A percentile compares a stretch with the other conserved stretches of the same genome.
Evolutionary conservation across 2,113 vertebrate genomes (phyloP).

Genomic region (Trichechus manatus): DNA sequence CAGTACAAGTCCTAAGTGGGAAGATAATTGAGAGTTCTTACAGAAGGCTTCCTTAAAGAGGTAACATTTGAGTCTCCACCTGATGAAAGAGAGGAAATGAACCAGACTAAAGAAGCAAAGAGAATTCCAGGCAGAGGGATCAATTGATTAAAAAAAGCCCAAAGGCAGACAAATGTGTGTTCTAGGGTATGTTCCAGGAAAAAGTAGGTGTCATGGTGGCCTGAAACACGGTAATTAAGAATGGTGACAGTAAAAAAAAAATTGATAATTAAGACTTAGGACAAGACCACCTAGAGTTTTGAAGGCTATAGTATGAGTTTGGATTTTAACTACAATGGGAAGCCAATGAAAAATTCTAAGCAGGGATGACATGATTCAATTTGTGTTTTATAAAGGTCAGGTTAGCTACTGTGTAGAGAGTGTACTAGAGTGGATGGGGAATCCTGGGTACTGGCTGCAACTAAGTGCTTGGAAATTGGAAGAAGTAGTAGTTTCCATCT

Average conservation of each 20-base stretch:
- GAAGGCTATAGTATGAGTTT: neutral
- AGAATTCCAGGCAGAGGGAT: neutral
- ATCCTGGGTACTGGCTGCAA: neutral
- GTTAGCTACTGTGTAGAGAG: neutral
- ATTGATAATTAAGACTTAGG: neutral
- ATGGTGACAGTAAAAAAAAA: neutral
- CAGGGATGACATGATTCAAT: neutral
- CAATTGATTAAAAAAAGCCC: neutral
- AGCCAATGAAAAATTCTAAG: neutral
- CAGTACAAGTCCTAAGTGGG: neutral
- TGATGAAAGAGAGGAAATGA: neutral
- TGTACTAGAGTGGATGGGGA: neutral
- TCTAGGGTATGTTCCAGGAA: neutral
- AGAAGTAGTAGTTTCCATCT: neutral
- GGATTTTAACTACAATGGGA: neutral
- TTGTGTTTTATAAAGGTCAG: conserved; percentile 15
- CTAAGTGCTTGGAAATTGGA: neutral
- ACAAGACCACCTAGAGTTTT: neutral
- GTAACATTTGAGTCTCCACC: neutral
- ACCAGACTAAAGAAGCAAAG: neutral
- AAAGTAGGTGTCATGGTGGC: neutral
- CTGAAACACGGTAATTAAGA: neutral
- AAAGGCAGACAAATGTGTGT: neutral
- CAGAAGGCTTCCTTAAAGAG: neutral
- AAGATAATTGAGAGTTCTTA: neutral